Conservation (phyloP, 2,888 invertebrate species). For the Ligdia adustata region DNA sequence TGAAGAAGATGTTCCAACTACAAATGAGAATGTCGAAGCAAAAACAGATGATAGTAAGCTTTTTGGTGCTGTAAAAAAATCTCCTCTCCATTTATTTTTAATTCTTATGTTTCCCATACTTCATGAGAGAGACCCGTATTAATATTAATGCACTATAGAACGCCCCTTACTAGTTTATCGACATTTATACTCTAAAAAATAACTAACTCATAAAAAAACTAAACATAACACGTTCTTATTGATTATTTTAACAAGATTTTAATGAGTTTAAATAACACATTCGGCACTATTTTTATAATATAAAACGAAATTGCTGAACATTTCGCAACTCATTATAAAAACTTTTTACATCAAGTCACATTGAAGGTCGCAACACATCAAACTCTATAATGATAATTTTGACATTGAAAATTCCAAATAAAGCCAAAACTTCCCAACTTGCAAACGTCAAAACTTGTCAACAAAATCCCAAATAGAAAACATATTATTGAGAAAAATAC, state of each 20-base stretch:
- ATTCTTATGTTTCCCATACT: background rate
- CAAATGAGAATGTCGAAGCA: conserved; percentile 15
- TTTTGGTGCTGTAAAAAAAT: background rate
- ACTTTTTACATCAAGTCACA: background rate
- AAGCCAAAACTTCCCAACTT: conserved; percentile 1
- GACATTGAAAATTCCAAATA: conserved; percentile 4
- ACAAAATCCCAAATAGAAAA: no score
- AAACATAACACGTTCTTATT: no score
- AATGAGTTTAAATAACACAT: no score
- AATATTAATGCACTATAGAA: no score
- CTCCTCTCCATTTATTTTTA: background rate
- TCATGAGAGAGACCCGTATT: no score
- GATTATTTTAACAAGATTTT: no score
- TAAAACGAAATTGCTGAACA: no score
- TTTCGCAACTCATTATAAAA: conserved; percentile 14
- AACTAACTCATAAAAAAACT: no score
- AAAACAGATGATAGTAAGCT: conserved; percentile 31
- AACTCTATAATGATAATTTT: conserved; percentile 8
- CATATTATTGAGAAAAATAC: no score
- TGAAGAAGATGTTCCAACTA: conserved; percentile 43
- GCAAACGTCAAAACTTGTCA: background rate
- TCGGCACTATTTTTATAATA: no score
- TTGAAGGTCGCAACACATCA: background rate
- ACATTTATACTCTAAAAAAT: no score
- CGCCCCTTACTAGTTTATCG: no score